Conservation (phyloP, 2,113 vertebrate genomes). For the Antechinus flavipes region DNA sequence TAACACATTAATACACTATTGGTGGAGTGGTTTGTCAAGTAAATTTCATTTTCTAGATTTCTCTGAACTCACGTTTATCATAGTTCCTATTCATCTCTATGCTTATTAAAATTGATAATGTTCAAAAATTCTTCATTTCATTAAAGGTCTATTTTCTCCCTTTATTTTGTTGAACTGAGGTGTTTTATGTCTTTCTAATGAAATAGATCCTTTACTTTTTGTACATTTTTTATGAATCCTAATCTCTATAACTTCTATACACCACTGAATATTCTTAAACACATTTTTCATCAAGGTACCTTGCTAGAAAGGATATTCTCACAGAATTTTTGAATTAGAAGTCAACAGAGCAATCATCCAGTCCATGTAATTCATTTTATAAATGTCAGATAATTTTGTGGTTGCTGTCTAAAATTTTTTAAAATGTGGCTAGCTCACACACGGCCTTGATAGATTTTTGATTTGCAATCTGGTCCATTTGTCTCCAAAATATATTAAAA, state of each 20-base stretch:
- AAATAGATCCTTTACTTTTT: background rate
- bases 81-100: background rate
- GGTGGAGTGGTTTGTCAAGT: too few relatives aligned
- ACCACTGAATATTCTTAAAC: background rate
- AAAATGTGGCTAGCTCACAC: background rate
- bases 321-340: background rate
- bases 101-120: background rate
- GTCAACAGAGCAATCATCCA: background rate
- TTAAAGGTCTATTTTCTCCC: background rate
- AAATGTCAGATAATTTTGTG: background rate
- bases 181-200: background rate
- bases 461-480: background rate
- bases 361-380: background rate
- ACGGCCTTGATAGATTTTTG: background rate
- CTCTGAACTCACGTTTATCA: too few relatives aligned
- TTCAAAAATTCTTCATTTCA: background rate
- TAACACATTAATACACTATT: too few relatives aligned
- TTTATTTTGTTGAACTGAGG: background rate
- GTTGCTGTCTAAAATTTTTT: background rate
- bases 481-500: background rate
- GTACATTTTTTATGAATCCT: background rate
- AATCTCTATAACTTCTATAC: background rate
- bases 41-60: too few relatives aligned
- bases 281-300: background rate
- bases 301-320: background rate